phyloP scores from a whole-genome alignment of 37 sponge, comb jelly and placozoan genomes.

The Spongilla lacustris region DNA sequence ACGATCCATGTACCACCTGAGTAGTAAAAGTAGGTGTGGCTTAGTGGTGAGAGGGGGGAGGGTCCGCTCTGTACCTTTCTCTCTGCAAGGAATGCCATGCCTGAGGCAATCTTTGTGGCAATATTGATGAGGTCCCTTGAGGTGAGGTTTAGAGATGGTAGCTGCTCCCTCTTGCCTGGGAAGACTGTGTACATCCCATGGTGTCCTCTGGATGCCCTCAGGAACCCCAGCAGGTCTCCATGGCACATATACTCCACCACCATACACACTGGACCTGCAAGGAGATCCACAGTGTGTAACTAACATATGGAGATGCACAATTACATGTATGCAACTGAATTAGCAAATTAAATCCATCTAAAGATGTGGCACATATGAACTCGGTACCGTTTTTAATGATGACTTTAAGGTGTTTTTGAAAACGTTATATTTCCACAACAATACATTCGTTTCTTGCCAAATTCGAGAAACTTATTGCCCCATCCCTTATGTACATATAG shows the following conservation, averaged over 20 bases:
- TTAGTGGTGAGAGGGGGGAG: neutral
- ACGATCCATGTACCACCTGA: constrained; percentile 70
- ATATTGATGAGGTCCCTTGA: constrained; percentile 66
- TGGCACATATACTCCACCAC: constrained; percentile 83
- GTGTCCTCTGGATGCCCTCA: constrained; percentile 58
- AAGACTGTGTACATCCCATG: constrained; percentile 58
- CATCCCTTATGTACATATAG: too few species aligned
- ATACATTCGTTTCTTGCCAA: too few species aligned
- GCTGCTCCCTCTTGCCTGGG: constrained; percentile 49
- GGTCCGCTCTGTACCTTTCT: neutral
- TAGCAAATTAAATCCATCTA: too few species aligned
- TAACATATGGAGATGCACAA: too few species aligned
- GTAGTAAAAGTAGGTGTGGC: neutral
- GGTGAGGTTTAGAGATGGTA: constrained; percentile 44
- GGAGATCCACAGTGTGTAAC: neutral
- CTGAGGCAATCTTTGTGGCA: constrained; percentile 63
- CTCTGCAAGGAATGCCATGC: constrained; percentile 70
- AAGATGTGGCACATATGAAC: too few species aligned
- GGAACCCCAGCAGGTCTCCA: constrained; percentile 82
- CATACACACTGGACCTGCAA: constrained; percentile 60
- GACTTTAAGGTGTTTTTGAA: too few species aligned
- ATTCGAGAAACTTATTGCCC: too few species aligned
- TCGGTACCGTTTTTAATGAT: too few species aligned
- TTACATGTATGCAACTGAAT: too few species aligned
- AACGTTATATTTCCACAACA: too few species aligned